Base-by-base conservation (phyloP, 2,113 vertebrate species). In the Papio anubis region DNA sequence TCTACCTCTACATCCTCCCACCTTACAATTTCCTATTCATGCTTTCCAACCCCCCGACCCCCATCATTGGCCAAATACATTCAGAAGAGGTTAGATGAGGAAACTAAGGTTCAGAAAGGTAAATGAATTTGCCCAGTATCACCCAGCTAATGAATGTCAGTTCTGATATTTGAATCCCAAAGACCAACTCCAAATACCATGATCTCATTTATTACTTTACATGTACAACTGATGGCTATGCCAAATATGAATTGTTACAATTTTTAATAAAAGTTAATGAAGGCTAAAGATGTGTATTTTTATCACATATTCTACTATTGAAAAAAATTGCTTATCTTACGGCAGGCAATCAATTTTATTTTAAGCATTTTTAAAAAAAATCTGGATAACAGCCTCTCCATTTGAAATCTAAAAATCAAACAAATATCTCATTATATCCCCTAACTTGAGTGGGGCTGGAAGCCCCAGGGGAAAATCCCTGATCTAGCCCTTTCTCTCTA, bases 191-290 rank as follows among this genome's bases (percentile, higher is more conserved):
- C 76, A 88, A 48, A 84, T 80, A 59, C 6, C 45, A 93, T 25
- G 45, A 50, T 94, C 35, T 89, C 81, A 72, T 55, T 78, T 61
- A 79, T 94, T 83, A 80, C 82, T 96, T 90, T 88, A 72, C 13
- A 84, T 32, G 6, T 52, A 18, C 20, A 27, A 2, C 50, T 59
- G 40, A 93, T 66, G 4, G 75, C 43, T 88, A 27, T 35, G 40
- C 23, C 64, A 76, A 85, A 35, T 79, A 83, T n/a, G 83, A 78
- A 13, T 50, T 21, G 48, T 72, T 91, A 23, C 43, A 30, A 88
- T 88, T 86, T 86, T 70, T 38, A 61, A 88, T 68, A 70, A 84
- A 55, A 94, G 5, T 64, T 73, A 88, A 61, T 17, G n/a, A 95
- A 38, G 35, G 6, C 68, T 96, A 93, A 10, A 90, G 12, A 38